Evolutionary conservation across 1,140 invertebrate genomes (phyloP).

Genomic region (Cydia pomonella): DNA sequence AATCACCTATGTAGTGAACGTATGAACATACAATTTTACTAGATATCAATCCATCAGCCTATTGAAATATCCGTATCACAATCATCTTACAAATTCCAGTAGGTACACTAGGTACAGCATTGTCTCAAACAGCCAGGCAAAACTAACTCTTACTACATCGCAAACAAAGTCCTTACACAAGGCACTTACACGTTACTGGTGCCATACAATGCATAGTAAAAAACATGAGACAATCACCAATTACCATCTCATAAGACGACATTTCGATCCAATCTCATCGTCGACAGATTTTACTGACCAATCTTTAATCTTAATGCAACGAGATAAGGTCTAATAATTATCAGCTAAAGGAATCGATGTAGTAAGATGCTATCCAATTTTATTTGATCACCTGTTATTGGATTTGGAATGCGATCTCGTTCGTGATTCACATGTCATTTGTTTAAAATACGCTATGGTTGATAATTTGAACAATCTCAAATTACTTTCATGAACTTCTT

Average conservation of each 20-base stretch:
- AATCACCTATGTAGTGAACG: too few relatives aligned
- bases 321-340: too few relatives aligned
- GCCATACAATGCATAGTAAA: slow-evolving; percentile 16
- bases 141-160: neutral
- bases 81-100: neutral
- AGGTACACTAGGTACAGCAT: neutral
- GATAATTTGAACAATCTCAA: neutral
- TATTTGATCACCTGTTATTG: slow-evolving; percentile 40
- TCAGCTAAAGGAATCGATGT: too few relatives aligned
- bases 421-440: slow-evolving; percentile 45
- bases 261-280: slow-evolving; percentile 27
- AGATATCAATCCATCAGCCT: too few relatives aligned
- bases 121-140: neutral
- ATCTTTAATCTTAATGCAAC: too few relatives aligned
- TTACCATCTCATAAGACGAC: slow-evolving; percentile 30
- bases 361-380: slow-evolving; percentile 30
- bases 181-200: neutral
- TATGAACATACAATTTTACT: too few relatives aligned
- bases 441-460: slow-evolving; percentile 18
- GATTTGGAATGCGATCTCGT: slow-evolving; percentile 39
- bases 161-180: neutral
- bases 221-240: slow-evolving; percentile 21
- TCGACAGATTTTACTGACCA: too few relatives aligned
- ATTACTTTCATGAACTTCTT: too few relatives aligned
- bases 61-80: too few relatives aligned